Percentiles rank a stretch among this genome's conserved stretches.
phyloP scores from a whole-genome alignment of 2,797 vertebrate species.

The Ptychobarbus kaznakovi region DNA sequence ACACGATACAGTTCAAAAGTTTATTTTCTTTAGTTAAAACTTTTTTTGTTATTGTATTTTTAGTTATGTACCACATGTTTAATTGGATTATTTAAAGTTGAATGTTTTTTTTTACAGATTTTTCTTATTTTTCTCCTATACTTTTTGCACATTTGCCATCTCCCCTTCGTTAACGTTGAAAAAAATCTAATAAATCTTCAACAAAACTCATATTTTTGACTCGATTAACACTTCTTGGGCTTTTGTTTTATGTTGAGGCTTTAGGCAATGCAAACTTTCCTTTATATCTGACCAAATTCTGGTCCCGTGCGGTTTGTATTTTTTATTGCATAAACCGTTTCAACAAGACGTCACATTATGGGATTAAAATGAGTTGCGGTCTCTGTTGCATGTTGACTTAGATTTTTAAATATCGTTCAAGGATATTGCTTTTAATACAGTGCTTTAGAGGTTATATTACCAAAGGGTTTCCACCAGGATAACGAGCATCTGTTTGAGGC shows the following conservation, averaged over 20 bases:
- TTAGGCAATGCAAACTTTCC: neutral
- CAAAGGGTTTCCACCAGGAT: conserved; percentile 26
- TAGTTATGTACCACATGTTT: no score
- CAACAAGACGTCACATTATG: neutral
- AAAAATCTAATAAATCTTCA: neutral
- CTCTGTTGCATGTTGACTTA: neutral
- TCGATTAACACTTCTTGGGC: neutral
- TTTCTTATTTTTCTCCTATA: neutral
- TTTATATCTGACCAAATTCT: neutral
- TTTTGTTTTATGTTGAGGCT: neutral
- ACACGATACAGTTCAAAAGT: no score
- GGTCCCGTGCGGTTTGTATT: neutral
- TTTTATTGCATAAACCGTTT: conserved; percentile 19
- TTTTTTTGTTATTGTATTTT: no score
- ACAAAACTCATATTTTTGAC: neutral
- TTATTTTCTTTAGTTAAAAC: no score
- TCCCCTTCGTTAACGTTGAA: neutral
- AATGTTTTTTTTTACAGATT: no score
- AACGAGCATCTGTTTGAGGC: conserved; percentile 27
- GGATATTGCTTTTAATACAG: neutral
- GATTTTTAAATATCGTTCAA: neutral
- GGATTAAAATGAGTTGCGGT: neutral
- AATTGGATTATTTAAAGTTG: no score
- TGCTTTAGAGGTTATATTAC: conserved; percentile 10
- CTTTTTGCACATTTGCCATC: neutral